Base-by-base conservation (phyloP, 2,888 invertebrate genomes). In the Lycaena phlaeas region DNA sequence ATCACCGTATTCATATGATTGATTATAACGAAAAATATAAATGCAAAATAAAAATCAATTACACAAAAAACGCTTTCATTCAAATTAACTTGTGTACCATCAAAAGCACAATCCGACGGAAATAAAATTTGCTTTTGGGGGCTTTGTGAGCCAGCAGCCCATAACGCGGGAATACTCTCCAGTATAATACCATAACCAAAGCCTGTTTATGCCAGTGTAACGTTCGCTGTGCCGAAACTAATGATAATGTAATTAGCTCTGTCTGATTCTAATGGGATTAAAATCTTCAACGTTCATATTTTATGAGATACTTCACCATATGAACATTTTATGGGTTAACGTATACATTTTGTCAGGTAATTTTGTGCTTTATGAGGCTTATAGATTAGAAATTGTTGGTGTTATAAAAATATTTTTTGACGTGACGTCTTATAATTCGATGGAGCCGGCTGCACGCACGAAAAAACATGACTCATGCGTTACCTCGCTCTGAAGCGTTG, bases 231-330 rank as follows among this genome's bases (percentile, higher is more conserved):
- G 50, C 61, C 63, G 66, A 65, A 63, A 64, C 64, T 69, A 69
- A 72, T 64, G 65, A 54, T 68, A 71, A 71, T 71, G 65, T 68
- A 71, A 69, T 70, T 71, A 71, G 52, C 53, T 44, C 48, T 41
- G 50, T 49, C 56, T 54, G 50, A 53, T 48, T 40, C 44, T 49
- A 59, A 60, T 55, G 47, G 53, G 51, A 61, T 49, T 56, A 54
- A 52, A 54, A 48, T 50, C 47, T 47, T 49, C 46, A 45, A 41
- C 46, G 42, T 44, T 43, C 30, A 41, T 44, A 38, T 46, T 47
- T 40, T 40, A 40, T 46, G 43, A 43, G 31, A 46, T 37, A 41
- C 30, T 36, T 42, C 36, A 41, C n/a, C n/a, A n/a, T n/a, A n/a
- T n/a, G n/a, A n/a, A n/a, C n/a, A n/a, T n/a, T n/a, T n/a, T n/a